Evolutionary conservation across 2,888 invertebrate genomes (phyloP), one percentile per base, ranked within the genome.

Genomic region (Hofmannophila pseudospretella): DNA sequence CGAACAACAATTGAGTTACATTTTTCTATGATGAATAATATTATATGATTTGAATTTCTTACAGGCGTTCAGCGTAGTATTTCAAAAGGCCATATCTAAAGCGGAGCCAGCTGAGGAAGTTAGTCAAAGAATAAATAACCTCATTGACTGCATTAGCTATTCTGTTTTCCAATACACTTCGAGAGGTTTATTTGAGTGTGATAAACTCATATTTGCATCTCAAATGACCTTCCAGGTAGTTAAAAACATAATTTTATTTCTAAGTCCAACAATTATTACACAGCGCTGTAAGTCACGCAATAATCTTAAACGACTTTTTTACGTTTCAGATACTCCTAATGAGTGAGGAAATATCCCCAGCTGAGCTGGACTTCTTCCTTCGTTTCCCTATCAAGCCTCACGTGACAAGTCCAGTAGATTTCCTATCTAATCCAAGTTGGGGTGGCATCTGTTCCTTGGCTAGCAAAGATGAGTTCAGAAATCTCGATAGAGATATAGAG

Each of bases 1-100:
- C 4, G n/a, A 27, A 27, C 30, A 16, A n/a, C n/a, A n/a, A n/a
- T 27, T 11, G 23, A 23, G 7, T n/a, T 23, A 23, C 4, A 23
- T 23, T 9, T 25, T 1, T 4, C n/a, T 25, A 4, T 23, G 23
- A 3, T 5, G 23, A 23, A n/a, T 23, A 5, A 23, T 7, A 20
- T 20, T 20, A 20, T 7, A 20, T 5, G 20, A 20, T 5, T n/a
- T 10, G 10, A 27, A 10, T 10, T 3, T n/a, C 37, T 39, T 42
- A 41, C 58, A 96, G 95, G 97, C 98, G 1, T 98, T 98, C 77
- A 96, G 96, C 74, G 96, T 97, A n/a, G 98, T 98, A 19, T 98
- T 98, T 71, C 96, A 97, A 88, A 97, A 97, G 67, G 98, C 98
- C 10, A 97, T 98, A 61, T 93, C 94, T 29, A 92, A 91, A 65